Conservation (phyloP, 2,797 vertebrate genomes). For the Cossypha polioptera region DNA sequence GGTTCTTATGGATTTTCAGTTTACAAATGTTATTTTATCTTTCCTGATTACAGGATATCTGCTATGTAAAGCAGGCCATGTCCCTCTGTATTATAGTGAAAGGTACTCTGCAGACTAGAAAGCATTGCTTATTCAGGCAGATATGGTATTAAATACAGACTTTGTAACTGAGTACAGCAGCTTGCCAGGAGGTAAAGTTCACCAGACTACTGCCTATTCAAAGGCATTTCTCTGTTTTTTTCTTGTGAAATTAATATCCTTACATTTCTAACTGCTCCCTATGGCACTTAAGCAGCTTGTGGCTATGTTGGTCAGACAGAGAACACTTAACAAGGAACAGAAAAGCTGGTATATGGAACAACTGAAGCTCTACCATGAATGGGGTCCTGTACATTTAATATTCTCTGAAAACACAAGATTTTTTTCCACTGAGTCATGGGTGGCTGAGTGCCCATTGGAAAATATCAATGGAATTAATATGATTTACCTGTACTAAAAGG, state of each 20-base stretch:
- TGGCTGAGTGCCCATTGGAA: background rate
- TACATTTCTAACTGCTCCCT: background rate
- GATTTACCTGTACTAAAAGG: background rate
- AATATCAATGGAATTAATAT: background rate
- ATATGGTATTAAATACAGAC: background rate
- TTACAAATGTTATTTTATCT: background rate
- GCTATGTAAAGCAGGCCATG: background rate
- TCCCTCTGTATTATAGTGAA: background rate
- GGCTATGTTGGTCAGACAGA: background rate
- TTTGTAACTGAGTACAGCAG: background rate
- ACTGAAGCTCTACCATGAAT: background rate
- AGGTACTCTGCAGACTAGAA: background rate
- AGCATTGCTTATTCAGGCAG: background rate
- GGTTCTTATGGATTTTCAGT: background rate
- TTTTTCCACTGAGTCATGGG: background rate
- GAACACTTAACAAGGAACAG: background rate
- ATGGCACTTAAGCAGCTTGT: background rate
- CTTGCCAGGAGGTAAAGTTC: background rate
- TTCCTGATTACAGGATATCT: background rate
- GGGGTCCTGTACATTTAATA: background rate
- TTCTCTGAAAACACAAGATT: background rate
- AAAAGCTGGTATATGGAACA: background rate
- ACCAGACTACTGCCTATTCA: background rate
- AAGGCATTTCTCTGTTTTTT: background rate
- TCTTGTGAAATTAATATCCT: background rate